A percentile compares a stretch with the other conserved stretches of the same genome.
Evolutionary conservation across 2,888 invertebrate species (phyloP).

Genomic region (Agrotis clavis): DNA sequence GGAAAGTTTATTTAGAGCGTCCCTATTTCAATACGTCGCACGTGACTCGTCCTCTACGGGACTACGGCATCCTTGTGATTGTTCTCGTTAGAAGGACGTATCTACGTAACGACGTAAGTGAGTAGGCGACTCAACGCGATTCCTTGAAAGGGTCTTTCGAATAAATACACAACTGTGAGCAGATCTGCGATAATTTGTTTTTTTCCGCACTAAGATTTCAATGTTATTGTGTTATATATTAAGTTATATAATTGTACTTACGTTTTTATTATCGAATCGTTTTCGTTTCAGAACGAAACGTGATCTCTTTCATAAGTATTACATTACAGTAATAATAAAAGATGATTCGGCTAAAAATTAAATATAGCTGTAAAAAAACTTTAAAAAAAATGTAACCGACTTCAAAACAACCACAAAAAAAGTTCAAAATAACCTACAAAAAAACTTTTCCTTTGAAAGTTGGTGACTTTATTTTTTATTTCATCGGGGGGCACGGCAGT

Average conservation of each 20-base stretch:
- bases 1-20: constrained; percentile 58
- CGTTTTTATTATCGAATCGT: constrained; percentile 13
- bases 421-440: too few relatives aligned
- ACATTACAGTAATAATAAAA: neutral
- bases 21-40: constrained; percentile 53
- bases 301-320: constrained; percentile 18
- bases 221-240: constrained; percentile 34
- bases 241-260: constrained; percentile 38
- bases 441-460: too few relatives aligned
- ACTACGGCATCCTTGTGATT: constrained; percentile 50
- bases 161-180: constrained; percentile 42
- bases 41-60: constrained; percentile 51
- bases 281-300: constrained; percentile 26
- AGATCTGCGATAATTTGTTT: constrained; percentile 28
- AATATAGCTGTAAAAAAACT: neutral
- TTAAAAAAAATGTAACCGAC: too few relatives aligned
- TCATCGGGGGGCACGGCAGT: too few relatives aligned
- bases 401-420: too few relatives aligned
- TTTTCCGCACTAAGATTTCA: constrained; percentile 27
- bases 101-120: constrained; percentile 32
- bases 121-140: constrained; percentile 35
- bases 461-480: too few relatives aligned
- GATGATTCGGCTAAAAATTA: neutral
- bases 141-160: constrained; percentile 29
- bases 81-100: constrained; percentile 52